Base-by-base conservation (phyloP, 2,113 vertebrate species). In the Stomatorhinus ivindoensis region DNA sequence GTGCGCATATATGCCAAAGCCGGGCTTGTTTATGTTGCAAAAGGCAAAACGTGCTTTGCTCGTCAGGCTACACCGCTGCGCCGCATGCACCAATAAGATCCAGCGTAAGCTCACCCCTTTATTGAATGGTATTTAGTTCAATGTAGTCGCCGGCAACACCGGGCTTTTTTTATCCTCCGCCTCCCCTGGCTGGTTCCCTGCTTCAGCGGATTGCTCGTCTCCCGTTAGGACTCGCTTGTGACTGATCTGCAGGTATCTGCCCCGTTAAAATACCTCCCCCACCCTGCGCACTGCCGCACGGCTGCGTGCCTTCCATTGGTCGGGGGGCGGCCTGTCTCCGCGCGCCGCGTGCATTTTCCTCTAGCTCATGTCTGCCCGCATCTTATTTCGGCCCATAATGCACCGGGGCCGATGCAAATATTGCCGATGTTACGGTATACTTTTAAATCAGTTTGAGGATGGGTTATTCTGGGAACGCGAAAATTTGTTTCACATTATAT, bases 351-450 rank as follows among this genome's bases (percentile, higher is more conserved):
- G 95, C 95, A 93, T 95, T 97, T 96, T 97, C 95, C 95, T 94
- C 93, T 96, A 93, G 97, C 96, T 91, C 91, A 91, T 94, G 93
- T 95, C 91, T 92, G 93, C 92, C 97, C 87, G 96, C 97, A 97
- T 97, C 94, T 97, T 98, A 95, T 98, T 97, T 97, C 97, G 91
- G 95, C 97, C 97, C 97, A 98, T 92, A 98, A 97, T 98, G 97
- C 97, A 96, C 89, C 92, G 90, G 94, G 88, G n/a, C 21, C 50
- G n/a, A n/a, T 17, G 61, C 46, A 39, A 84, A 84, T 35, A 39
- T 73, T 84, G 42, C 9, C 7, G 19, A 47, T 47, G 44, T 84
- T 84, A 84, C 39, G 76, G 9, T 84, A 21, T 24, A 84, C 39
- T 53, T 48, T n/a, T 50, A 82, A 82, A 42, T 42, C 31, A 11